Evolutionary conservation across 1,140 invertebrate genomes (phyloP).

Genomic region (Euura saliciscinereae): DNA sequence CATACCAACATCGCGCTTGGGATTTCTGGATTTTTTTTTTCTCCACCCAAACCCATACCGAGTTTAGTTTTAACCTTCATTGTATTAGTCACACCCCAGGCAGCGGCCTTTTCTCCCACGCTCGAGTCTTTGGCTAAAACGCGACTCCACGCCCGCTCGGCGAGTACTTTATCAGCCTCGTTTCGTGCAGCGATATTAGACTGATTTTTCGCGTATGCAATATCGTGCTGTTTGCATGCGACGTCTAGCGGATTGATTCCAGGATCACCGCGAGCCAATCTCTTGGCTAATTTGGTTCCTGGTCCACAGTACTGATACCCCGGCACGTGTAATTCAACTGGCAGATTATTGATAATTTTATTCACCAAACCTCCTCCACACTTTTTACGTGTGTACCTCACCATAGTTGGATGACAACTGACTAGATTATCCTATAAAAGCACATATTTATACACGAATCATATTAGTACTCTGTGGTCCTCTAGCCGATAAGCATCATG

Average conservation of each 20-base stretch:
- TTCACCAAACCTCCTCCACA: too few relatives aligned
- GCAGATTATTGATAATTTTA: too few relatives aligned
- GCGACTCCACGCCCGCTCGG: too few relatives aligned
- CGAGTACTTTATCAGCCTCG: slow-evolving; percentile 17
- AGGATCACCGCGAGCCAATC: too few relatives aligned
- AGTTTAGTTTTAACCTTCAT: slow-evolving; percentile 44
- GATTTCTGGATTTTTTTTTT: not conserved
- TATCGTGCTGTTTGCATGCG: slow-evolving; percentile 17
- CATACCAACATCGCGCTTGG: not conserved
- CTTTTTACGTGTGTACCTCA: not conserved
- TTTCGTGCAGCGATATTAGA: not conserved
- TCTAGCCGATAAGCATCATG: slow-evolving; percentile 6
- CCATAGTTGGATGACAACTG: not conserved
- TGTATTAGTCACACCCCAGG: slow-evolving; percentile 38
- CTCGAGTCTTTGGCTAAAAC: too few relatives aligned
- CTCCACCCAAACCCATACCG: slow-evolving; percentile 29
- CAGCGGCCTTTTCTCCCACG: too few relatives aligned
- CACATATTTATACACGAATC: not conserved
- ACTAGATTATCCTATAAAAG: not conserved
- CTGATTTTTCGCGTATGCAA: slow-evolving; percentile 12
- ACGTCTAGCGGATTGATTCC: too few relatives aligned
- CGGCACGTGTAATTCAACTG: too few relatives aligned
- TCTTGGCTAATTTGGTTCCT: too few relatives aligned
- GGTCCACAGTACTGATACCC: too few relatives aligned
- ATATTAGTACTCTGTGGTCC: not conserved